Conservation (phyloP, 2,113 vertebrate species). For the Balaenoptera acutorostrata region DNA sequence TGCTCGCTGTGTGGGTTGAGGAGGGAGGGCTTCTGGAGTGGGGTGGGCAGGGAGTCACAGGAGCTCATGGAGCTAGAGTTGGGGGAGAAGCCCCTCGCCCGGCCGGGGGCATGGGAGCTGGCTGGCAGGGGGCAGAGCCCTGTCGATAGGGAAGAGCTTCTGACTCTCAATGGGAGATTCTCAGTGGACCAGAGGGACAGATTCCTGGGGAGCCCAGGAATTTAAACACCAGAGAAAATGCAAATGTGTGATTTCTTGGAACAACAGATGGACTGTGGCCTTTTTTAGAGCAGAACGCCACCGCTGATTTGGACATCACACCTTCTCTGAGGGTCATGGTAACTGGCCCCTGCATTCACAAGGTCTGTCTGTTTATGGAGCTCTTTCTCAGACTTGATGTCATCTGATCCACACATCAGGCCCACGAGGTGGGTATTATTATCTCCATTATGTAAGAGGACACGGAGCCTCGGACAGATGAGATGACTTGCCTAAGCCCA, state of each 20-base stretch:
- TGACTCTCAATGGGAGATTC: not conserved
- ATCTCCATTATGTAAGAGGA: accelerated
- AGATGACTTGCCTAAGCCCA: not conserved
- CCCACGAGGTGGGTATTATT: accelerated
- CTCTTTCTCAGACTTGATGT: not conserved
- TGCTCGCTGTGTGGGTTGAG: not conserved
- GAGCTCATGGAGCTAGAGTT: not conserved
- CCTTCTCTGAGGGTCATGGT: accelerated
- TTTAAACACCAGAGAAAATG: not conserved
- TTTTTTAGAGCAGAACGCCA: not conserved
- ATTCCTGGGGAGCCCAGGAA: too few relatives aligned
- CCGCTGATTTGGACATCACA: accelerated
- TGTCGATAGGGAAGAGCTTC: accelerated
- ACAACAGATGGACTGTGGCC: not conserved
- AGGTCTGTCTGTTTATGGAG: accelerated
- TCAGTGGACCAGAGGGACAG: not conserved
- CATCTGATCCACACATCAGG: accelerated
- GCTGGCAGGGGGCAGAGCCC: not conserved
- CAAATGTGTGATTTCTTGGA: not conserved
- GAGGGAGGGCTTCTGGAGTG: not conserved
- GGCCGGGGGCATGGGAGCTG: accelerated
- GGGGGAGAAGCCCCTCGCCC: accelerated
- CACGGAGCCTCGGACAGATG: not conserved
- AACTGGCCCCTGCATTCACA: accelerated
- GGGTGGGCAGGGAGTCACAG: accelerated